phyloP scores from a whole-genome alignment of 2,113 vertebrate genomes.

The Amia ocellicauda region DNA sequence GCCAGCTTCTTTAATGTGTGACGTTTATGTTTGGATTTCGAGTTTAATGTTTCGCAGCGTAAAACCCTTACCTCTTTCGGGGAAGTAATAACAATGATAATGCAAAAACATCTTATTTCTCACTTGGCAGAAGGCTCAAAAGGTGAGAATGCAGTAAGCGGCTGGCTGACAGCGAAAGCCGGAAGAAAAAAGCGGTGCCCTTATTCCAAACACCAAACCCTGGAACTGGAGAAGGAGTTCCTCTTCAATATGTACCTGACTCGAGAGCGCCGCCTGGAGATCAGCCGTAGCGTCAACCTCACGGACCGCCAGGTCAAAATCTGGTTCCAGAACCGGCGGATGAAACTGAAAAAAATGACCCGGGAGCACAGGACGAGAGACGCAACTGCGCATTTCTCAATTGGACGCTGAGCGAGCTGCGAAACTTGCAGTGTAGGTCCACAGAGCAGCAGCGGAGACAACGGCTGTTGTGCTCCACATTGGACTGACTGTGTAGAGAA shows the following conservation, averaged over 20 bases:
- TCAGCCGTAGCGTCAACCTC: slow-evolving; percentile 25
- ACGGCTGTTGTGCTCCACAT: too few relatives aligned
- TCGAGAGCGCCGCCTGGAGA: slow-evolving; percentile 65
- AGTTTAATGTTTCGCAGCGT: too few relatives aligned
- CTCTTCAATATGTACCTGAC: slow-evolving; percentile 36
- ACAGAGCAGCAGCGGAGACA: too few relatives aligned
- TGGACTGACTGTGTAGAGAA: too few relatives aligned
- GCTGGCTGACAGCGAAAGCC: slow-evolving; percentile 23
- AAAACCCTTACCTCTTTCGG: too few relatives aligned
- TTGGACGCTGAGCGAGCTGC: slow-evolving; percentile 1
- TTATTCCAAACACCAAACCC: slow-evolving; percentile 25
- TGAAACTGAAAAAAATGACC: slow-evolving; percentile 39
- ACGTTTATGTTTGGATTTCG: too few relatives aligned
- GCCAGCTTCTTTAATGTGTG: too few relatives aligned
- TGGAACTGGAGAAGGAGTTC: slow-evolving; percentile 36
- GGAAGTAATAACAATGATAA: too few relatives aligned
- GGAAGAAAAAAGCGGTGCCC: slow-evolving; percentile 26
- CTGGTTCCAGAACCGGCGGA: slow-evolving; percentile 44
- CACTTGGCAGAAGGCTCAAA: slow-evolving; percentile 22
- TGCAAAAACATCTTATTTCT: neutral
- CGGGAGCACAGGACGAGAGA: slow-evolving; percentile 27
- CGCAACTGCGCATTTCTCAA: slow-evolving; percentile 16
- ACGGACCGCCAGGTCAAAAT: slow-evolving; percentile 38
- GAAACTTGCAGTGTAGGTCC: too few relatives aligned
- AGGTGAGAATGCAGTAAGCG: slow-evolving; percentile 20